Evolutionary conservation across 2,888 invertebrate species (phyloP).

Genomic region (Apantesis nais): DNA sequence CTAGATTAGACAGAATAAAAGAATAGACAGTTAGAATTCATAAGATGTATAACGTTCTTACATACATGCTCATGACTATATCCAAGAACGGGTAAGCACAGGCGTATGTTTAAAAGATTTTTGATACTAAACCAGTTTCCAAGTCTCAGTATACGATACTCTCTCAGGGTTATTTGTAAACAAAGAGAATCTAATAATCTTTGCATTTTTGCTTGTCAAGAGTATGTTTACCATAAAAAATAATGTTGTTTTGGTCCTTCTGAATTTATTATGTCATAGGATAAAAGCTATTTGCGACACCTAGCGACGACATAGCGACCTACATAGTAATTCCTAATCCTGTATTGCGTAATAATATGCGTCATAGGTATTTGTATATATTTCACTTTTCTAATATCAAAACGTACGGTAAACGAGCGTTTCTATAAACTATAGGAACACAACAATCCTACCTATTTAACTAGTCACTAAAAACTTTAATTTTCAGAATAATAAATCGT

Average conservation of each 20-base stretch:
- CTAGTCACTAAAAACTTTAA: background rate
- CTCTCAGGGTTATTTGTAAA: too few species aligned
- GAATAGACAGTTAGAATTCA: background rate
- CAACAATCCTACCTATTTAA: background rate
- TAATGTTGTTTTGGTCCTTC: background rate
- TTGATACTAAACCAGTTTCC: background rate
- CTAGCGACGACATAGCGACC: background rate
- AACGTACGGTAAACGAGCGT: too few species aligned
- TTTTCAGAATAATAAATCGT: background rate
- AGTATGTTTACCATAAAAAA: background rate
- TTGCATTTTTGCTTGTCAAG: background rate
- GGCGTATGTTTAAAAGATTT: background rate
- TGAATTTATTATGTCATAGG: background rate
- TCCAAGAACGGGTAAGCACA: background rate
- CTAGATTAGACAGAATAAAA: too few species aligned
- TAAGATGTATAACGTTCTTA: background rate
- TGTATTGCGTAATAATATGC: background rate
- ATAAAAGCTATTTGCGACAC: background rate
- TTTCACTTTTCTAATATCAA: too few species aligned
- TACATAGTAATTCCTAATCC: background rate
- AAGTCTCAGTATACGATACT: too few species aligned
- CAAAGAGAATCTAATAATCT: too few species aligned
- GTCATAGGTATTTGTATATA: too few species aligned
- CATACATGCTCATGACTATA: background rate
- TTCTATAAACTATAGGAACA: too few species aligned